Base-by-base conservation (phyloP, 2,888 invertebrate species). In the Dysmachus trigonus region DNA sequence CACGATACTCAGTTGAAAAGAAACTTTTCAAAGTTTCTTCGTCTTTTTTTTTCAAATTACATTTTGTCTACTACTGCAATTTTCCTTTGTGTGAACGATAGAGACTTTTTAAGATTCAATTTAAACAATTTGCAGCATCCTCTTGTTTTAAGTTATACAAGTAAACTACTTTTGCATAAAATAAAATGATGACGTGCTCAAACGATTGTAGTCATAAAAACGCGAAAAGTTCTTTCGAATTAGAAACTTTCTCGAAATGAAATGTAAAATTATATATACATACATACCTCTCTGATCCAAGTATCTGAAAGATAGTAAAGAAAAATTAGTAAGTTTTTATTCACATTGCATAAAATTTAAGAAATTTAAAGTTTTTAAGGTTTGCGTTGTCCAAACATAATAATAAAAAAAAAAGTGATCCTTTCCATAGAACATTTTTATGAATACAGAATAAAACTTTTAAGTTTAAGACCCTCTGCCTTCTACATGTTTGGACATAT, bases 1-100 rank as follows among this genome's bases (percentile, higher is more conserved):
- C 41, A 27, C 27, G 30, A 1, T 47, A 15, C 22, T 47, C 77
- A 77, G 47, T 77, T 47, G n/a, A 31, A 77, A 77, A 22, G 41
- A 77, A 41, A 77, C 41, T 77, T 47, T 27, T 62, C 10, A 77
- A 77, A 77, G 22, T 41, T 77, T 30, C 22, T 51, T 51, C 47
- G 47, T 51, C 77, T 47, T 77, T 47, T 47, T 77, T 47, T 77
- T 22, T 77, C n/a, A 77, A 77, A 77, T 77, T 77, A 77, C 77
- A 77, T 47, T 77, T 77, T 77, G 77, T 77, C 27, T 30, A 77
- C 47, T 27, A 77, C 10, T 77, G 47, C 27, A 22, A 77, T 47
- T 77, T 77, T 13, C 15, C 30, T 77, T 27, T 77, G 18, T 76
- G 30, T 18, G 38, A 76, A 18, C 22, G 18, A 3, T 8, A 47